A percentile compares a stretch with the other conserved stretches of the same genome.
Evolutionary conservation across 2,113 vertebrate genomes (phyloP).

Genomic region (Hypanus sabinus): DNA sequence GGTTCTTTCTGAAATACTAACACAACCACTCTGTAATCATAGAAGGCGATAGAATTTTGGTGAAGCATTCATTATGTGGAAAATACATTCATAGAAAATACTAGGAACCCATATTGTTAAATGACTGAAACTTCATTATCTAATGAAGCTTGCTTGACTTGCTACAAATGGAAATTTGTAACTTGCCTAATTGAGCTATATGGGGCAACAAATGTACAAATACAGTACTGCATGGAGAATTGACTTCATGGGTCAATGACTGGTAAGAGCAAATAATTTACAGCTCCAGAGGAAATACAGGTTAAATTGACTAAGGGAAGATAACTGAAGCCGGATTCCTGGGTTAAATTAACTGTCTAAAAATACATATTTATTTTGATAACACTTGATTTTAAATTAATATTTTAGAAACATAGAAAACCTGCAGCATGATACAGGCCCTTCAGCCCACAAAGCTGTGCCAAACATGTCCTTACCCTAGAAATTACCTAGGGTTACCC

Average conservation of each 20-base stretch:
- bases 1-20: background rate
- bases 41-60: conserved; percentile 3
- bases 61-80: background rate
- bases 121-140: background rate
- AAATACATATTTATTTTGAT: too few species aligned
- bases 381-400: too few species aligned
- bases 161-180: background rate
- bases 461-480: too few species aligned
- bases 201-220: too few species aligned
- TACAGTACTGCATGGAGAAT: too few species aligned
- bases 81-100: background rate
- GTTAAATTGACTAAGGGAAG: background rate
- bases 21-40: background rate
- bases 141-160: background rate
- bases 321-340: background rate
- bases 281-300: background rate
- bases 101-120: background rate
- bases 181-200: background rate
- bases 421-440: too few species aligned
- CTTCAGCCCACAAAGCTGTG: too few species aligned
- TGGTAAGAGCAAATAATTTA: conserved; percentile 41
- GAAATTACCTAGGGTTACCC: too few species aligned
- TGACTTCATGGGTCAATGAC: conserved; percentile 41
- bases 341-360: too few species aligned
- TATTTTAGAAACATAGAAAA: too few species aligned